phyloP scores from a whole-genome alignment of 2,888 invertebrate species.

The Catocala nupta region DNA sequence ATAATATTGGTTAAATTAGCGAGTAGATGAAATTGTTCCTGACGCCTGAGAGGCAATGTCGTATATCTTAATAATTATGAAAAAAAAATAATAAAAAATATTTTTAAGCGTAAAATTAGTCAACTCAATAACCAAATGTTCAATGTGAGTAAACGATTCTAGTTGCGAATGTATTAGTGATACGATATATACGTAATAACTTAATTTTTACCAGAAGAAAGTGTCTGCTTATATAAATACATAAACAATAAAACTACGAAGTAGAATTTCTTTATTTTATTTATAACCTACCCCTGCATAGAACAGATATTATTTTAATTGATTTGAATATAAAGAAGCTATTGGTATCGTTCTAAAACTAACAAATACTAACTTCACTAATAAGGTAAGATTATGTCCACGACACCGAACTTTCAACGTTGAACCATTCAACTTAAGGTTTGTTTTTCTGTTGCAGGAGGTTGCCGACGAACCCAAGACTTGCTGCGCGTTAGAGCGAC shows the following conservation, averaged over 20 bases:
- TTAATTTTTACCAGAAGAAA: constrained; percentile 86
- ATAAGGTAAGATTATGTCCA: constrained; percentile 48
- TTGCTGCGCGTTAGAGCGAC: constrained; percentile 95
- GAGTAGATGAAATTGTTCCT: constrained; percentile 87
- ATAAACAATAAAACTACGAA: constrained; percentile 86
- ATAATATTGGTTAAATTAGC: constrained; percentile 82
- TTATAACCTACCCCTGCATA: constrained; percentile 12
- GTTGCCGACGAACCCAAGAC: constrained; percentile 93
- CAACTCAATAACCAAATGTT: constrained; percentile 86
- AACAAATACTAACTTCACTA: constrained; percentile 41
- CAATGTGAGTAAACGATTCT: constrained; percentile 86
- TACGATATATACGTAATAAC: constrained; percentile 86
- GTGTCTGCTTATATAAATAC: constrained; percentile 85
- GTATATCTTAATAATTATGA: constrained; percentile 80
- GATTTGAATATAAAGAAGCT: constrained; percentile 1
- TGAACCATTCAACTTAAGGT: constrained; percentile 14
- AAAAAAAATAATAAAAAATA: constrained; percentile 59
- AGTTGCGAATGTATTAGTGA: constrained; percentile 87
- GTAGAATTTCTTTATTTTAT: constrained; percentile 68
- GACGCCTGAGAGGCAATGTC: constrained; percentile 85
- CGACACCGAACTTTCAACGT: constrained; percentile 12
- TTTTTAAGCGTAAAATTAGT: constrained; percentile 81
- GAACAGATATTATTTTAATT: background rate
- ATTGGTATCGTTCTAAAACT: constrained; percentile 29
- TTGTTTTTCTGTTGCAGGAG: constrained; percentile 68